Percentiles rank a stretch among this genome's conserved stretches.
These are phyloP conservation scores for Eulemur albifrons DNA, from an alignment of 2,797 vertebrate genomes.

Conservation along the genomic window DNA sequence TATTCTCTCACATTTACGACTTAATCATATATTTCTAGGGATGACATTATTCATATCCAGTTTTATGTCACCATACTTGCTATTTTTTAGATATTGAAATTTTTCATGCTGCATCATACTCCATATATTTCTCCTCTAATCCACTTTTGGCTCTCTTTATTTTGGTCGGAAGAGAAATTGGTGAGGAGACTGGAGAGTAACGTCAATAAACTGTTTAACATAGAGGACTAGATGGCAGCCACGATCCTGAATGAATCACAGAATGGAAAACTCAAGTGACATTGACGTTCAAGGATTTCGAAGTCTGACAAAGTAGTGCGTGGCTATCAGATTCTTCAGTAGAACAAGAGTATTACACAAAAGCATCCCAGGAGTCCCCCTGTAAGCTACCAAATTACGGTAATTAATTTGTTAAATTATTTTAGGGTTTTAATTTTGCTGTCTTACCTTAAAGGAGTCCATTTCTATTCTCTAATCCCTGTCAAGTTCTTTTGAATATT, in stretches of 20 bases:
- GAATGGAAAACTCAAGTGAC: neutral
- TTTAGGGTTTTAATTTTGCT: neutral
- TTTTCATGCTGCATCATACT: neutral
- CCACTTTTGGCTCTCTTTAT: neutral
- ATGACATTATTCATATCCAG: neutral
- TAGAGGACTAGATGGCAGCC: neutral
- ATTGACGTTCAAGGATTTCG: neutral
- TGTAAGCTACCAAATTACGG: fast-evolving
- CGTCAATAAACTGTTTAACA: neutral
- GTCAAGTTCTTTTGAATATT: neutral
- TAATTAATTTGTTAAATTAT: neutral
- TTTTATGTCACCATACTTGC: neutral
- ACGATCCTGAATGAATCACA: neutral
- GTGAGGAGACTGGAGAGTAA: neutral
- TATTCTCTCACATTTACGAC: neutral
- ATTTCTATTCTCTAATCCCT: neutral
- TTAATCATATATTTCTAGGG: neutral
- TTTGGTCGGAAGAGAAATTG: neutral
- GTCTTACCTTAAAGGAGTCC: neutral
- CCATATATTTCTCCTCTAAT: neutral
- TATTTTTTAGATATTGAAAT: neutral
- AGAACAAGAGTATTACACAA: neutral
- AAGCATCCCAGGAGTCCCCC: neutral
- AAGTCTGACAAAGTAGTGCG: neutral
- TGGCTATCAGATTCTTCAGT: neutral